A percentile compares a stretch with the other conserved stretches of the same genome.
Evolutionary conservation across 2,113 vertebrate genomes (phyloP).

Genomic region (Hemibagrus wyckioides): DNA sequence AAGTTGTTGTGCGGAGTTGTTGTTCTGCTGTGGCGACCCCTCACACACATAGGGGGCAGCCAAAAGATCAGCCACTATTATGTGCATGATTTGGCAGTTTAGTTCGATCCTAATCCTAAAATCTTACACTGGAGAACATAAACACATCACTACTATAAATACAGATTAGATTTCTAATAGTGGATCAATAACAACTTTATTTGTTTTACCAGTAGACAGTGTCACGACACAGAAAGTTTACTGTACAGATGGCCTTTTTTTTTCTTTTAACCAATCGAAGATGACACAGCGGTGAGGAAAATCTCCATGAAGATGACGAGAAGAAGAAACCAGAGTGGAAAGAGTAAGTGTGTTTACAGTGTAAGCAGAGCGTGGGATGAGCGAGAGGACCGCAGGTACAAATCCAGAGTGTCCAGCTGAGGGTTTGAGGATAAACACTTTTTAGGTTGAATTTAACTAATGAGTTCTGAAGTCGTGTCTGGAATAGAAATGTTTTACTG

Average conservation of each 20-base stretch:
- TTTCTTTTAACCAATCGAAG: background rate
- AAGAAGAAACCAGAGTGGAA: background rate
- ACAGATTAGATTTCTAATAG: background rate
- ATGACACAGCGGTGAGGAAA: fast-evolving
- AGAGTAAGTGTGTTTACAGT: background rate
- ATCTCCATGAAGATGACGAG: background rate
- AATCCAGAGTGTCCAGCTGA: background rate
- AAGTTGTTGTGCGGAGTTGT: too few relatives aligned
- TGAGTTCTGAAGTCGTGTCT: too few relatives aligned
- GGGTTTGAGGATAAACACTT: background rate
- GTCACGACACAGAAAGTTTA: background rate
- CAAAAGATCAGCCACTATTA: too few relatives aligned
- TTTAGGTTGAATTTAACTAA: background rate
- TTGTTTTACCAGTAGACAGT: background rate
- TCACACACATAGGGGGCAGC: too few relatives aligned
- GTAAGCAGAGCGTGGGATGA: background rate
- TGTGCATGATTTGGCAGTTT: background rate
- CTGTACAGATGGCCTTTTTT: background rate
- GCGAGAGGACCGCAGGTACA: background rate
- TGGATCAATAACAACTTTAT: background rate
- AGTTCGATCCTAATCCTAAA: background rate
- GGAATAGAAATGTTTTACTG: too few relatives aligned
- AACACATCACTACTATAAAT: background rate
- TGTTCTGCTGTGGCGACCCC: too few relatives aligned
- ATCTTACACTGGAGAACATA: background rate